Evolutionary conservation across 2,113 vertebrate species (phyloP).

Genomic region (Ibidorhyncha struthersii): DNA sequence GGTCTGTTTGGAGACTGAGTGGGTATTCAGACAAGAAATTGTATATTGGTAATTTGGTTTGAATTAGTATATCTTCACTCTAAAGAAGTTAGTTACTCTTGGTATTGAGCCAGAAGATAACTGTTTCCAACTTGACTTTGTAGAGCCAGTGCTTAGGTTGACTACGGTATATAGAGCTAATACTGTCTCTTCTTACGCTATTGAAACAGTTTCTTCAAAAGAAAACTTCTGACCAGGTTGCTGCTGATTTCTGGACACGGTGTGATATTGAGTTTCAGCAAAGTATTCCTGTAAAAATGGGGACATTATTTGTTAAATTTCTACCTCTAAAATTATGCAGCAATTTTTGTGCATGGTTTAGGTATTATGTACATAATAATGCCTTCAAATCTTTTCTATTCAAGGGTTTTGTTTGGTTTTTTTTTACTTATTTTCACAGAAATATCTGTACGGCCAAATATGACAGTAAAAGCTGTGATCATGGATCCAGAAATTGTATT

Average conservation of each 20-base stretch:
- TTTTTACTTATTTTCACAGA: slow-evolving; percentile 48
- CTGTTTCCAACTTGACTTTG: neutral
- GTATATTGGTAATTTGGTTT: neutral
- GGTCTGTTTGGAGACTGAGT: neutral
- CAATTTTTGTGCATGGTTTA: neutral
- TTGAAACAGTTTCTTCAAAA: neutral
- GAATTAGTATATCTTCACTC: neutral
- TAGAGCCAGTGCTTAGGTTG: neutral
- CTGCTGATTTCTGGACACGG: neutral
- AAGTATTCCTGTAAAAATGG: neutral
- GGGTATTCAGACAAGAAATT: neutral
- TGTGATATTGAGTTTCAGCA: neutral
- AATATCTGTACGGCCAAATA: slow-evolving; percentile 45
- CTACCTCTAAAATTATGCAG: neutral
- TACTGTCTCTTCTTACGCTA: neutral
- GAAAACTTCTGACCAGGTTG: neutral
- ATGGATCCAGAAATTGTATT: slow-evolving; percentile 95
- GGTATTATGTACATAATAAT: neutral
- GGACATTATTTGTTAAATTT: neutral
- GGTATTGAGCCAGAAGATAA: neutral
- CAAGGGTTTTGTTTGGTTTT: fast-evolving
- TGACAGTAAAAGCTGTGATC: slow-evolving; percentile 80
- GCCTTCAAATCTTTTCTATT: neutral
- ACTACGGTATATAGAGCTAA: neutral
- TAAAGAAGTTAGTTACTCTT: neutral